Base-by-base conservation (phyloP, 2,797 vertebrate species). In the Catostomus latipinnis region DNA sequence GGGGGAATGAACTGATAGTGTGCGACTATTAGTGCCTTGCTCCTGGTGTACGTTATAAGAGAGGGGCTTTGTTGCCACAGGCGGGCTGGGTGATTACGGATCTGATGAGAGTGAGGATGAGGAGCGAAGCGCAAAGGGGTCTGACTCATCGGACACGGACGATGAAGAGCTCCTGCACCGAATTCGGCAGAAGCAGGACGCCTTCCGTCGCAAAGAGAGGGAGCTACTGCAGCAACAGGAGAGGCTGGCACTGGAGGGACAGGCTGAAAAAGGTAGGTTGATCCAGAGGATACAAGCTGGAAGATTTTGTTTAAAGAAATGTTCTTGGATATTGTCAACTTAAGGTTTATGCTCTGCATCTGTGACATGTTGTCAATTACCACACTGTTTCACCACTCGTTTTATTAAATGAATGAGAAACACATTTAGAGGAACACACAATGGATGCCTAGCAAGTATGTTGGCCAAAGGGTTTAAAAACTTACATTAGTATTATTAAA, bases 101-200 rank as follows among this genome's bases (percentile, higher is more conserved):
- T 98, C 97, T 77, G 98, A 97, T 86, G 96, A 98, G 93, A 99
- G 97, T 84, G 97, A 96, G 88, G 96, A 98, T 78, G 97, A 95
- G 90, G 96, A 96, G 69, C 95, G 90, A 86, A 98, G 96, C 53
- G 92, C 93, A 81, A 94, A 94, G 91, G 97, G 94, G 81, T 99
- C 97, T 16, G 97, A 99, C 81, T 97, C 97, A 54, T 99, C 98
- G 14, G 98, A 99, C 90, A 99, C 98, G 1, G 98, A 99, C 63
- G 98, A 99, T 83, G 98, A 99, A 91, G 97, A 98, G 92, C 91
- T 99, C 74, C 95, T 90, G 70, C 96, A 97, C 86, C 95, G 98
- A 86, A 99, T 99, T 90, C 95, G 96, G 68, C 96, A 98, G 94
- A 99, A 99, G 93, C 97, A 98, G 91, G 98, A 99, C 73, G 97